phyloP scores from a whole-genome alignment of 2,888 invertebrate genomes.

The Drosophila robusta region DNA sequence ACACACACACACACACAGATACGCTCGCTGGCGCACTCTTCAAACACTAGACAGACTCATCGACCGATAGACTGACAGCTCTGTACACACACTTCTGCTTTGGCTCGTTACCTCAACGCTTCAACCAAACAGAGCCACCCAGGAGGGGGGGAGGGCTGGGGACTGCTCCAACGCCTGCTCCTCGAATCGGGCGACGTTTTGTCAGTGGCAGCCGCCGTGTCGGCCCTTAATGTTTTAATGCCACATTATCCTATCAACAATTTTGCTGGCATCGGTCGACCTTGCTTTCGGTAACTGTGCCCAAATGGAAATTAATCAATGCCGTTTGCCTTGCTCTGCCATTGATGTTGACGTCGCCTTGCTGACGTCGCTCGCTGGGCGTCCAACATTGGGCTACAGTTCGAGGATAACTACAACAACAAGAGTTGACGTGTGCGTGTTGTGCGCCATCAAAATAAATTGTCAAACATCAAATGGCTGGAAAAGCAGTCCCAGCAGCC shows the following conservation, averaged over 20 bases:
- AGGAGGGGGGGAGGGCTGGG: not conserved
- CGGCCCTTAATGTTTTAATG: conserved; percentile 71
- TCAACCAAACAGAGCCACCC: conserved; percentile 32
- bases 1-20: conserved; percentile 6
- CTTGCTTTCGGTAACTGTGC: conserved; percentile 55
- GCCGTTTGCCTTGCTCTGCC: conserved; percentile 64
- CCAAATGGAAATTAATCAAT: conserved; percentile 76
- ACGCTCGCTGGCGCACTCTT: conserved; percentile 32
- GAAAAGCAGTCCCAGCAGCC: conserved; percentile 41
- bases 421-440: conserved; percentile 63
- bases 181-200: conserved; percentile 8
- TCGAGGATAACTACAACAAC: conserved; percentile 34
- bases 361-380: conserved; percentile 39
- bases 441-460: conserved; percentile 74
- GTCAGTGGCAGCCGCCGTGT: conserved; percentile 31
- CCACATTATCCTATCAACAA: conserved; percentile 75
- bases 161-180: not conserved
- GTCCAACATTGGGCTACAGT: conserved; percentile 39
- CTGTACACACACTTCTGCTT: conserved; percentile 27
- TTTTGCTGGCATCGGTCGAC: conserved; percentile 57
- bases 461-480: conserved; percentile 70
- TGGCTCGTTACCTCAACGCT: conserved; percentile 41
- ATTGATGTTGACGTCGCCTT: conserved; percentile 46
- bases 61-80: conserved; percentile 37
- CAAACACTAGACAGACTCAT: conserved; percentile 35